phyloP scores from a whole-genome alignment of 2,797 vertebrate genomes.

The Coccyzus lansbergi region DNA sequence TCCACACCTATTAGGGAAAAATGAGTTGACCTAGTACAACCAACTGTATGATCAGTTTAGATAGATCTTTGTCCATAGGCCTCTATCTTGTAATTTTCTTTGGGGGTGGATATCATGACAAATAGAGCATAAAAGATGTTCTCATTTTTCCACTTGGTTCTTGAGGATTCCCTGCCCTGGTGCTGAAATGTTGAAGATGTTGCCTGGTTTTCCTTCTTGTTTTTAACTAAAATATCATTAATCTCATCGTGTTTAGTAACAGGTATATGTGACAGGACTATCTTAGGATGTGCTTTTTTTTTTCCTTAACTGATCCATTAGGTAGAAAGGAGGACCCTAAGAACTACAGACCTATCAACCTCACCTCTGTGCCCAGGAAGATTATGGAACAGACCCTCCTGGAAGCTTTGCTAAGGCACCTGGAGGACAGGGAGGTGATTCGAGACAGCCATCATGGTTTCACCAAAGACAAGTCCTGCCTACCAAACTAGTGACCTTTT shows the following conservation, averaged over 20 bases:
- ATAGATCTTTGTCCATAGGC: not conserved
- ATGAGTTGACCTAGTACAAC: not conserved
- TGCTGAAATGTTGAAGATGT: not conserved
- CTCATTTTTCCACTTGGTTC: not conserved
- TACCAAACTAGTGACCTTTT: too few species aligned
- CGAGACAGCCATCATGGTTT: too few species aligned
- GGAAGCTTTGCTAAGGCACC: too few species aligned
- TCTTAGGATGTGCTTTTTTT: fast-evolving
- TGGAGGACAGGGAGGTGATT: too few species aligned
- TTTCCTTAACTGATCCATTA: not conserved
- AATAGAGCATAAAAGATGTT: not conserved
- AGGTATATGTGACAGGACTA: not conserved
- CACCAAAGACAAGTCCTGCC: too few species aligned
- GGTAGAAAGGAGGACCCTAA: too few species aligned
- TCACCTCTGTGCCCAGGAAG: too few species aligned
- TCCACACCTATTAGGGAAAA: slow-evolving; percentile 40
- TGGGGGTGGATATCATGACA: fast-evolving
- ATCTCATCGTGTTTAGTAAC: not conserved
- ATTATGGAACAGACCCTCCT: too few species aligned
- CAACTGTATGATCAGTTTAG: not conserved
- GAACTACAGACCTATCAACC: too few species aligned
- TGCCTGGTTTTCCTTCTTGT: not conserved
- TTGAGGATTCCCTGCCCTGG: not conserved
- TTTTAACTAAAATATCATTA: not conserved
- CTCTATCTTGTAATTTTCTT: not conserved